These are phyloP conservation scores for Mustelus asterias DNA, from an alignment of 2,113 vertebrate species.

Conservation along the genomic window DNA sequence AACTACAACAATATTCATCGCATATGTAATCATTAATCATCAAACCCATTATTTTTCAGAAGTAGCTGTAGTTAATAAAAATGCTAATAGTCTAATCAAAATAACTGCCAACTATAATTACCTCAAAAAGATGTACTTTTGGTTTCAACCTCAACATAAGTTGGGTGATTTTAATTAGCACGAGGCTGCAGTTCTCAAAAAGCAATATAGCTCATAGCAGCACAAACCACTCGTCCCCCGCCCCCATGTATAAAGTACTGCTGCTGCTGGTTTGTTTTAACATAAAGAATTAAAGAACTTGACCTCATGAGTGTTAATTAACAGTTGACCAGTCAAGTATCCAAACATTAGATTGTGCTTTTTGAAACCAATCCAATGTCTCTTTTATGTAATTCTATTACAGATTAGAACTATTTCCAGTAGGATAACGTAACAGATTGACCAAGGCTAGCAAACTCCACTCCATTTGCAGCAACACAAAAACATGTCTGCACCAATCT, in stretches of 20 bases:
- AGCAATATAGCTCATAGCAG: not conserved
- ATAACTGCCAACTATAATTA: not conserved
- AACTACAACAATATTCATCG: conserved; percentile 2
- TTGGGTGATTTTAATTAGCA: not conserved
- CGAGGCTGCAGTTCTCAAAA: not conserved
- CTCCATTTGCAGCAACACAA: not conserved
- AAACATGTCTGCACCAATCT: not conserved
- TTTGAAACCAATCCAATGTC: not conserved
- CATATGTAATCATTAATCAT: not conserved
- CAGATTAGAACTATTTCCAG: not conserved
- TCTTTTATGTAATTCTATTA: not conserved
- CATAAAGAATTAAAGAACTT: not conserved
- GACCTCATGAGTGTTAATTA: not conserved
- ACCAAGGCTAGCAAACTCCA: not conserved
- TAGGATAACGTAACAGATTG: not conserved
- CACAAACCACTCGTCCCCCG: not conserved
- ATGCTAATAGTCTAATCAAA: conserved; percentile 27
- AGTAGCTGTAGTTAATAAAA: not conserved
- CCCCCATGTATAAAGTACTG: not conserved
- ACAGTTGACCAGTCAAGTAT: not conserved
- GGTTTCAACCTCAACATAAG: not conserved
- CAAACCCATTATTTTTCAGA: conserved; percentile 1
- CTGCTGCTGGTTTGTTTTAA: not conserved
- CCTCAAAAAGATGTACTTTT: not conserved
- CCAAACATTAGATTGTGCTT: not conserved